These are phyloP conservation scores for Harpalus rufipes DNA, from an alignment of 2,888 invertebrate genomes.

Conservation along the genomic window DNA sequence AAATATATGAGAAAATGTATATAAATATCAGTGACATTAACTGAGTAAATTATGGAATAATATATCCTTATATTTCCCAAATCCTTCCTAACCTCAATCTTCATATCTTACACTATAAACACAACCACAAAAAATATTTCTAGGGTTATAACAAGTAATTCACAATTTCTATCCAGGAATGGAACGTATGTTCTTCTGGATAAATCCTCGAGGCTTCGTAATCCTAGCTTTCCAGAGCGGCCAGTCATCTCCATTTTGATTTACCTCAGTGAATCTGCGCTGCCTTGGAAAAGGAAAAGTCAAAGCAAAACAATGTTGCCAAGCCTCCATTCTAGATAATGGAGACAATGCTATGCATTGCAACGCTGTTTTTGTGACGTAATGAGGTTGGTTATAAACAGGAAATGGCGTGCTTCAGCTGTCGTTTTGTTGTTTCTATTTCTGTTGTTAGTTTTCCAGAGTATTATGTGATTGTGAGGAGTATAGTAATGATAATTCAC, in stretches of 20 bases:
- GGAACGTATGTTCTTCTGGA: not conserved
- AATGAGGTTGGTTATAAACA: constrained; percentile 51
- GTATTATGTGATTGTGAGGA: constrained; percentile 31
- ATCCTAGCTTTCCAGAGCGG: not conserved
- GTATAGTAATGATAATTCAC: constrained; percentile 15
- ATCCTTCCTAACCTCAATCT: too few species aligned
- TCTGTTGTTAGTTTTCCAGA: constrained; percentile 31
- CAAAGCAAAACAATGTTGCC: constrained; percentile 33
- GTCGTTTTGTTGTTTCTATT: constrained; percentile 34
- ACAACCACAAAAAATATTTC: constrained; percentile 6
- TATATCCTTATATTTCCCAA: too few species aligned
- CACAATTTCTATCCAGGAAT: too few species aligned
- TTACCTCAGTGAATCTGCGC: not conserved
- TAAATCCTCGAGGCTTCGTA: not conserved
- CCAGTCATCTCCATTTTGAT: not conserved
- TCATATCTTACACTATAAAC: not conserved
- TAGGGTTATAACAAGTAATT: too few species aligned
- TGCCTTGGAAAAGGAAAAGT: constrained; percentile 10
- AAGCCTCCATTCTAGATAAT: constrained; percentile 25
- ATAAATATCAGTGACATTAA: too few species aligned
- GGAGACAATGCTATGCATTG: constrained; percentile 23
- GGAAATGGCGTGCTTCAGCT: constrained; percentile 42
- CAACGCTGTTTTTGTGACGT: constrained; percentile 28
- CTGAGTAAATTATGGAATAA: too few species aligned
- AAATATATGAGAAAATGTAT: too few species aligned